A percentile compares a stretch with the other conserved stretches of the same genome.
Conservation (phyloP, 1,140 invertebrate genomes). For the Hyles euphorbiae region DNA sequence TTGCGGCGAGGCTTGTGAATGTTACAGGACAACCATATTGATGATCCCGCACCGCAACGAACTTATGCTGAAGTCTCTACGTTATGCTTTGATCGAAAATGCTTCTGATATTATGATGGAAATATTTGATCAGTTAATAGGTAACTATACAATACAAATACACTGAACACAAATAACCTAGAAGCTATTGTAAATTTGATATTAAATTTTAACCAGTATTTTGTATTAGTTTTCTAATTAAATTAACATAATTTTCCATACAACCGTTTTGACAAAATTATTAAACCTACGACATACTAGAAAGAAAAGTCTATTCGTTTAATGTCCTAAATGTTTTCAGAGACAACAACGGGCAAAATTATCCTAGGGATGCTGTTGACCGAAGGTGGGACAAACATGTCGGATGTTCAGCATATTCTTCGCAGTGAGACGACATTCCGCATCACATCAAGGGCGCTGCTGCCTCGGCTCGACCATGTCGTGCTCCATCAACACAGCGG, state of each 20-base stretch:
- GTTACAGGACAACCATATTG: slow-evolving; percentile 49
- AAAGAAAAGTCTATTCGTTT: no score
- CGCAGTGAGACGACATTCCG: slow-evolving; percentile 40
- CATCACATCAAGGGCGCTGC: slow-evolving; percentile 41
- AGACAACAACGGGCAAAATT: slow-evolving; percentile 48
- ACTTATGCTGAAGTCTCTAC: slow-evolving; percentile 52
- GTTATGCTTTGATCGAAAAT: slow-evolving; percentile 51
- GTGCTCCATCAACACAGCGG: slow-evolving; percentile 42
- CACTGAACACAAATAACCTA: no score
- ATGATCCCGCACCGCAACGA: slow-evolving; percentile 61
- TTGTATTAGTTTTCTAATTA: no score
- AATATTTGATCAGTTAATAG: slow-evolving; percentile 54
- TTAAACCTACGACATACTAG: no score
- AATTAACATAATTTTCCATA: no score
- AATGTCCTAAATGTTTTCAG: slow-evolving; percentile 19
- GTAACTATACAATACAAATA: slow-evolving; percentile 11
- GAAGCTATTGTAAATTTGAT: no score
- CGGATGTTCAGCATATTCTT: slow-evolving; percentile 54
- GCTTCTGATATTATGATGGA: slow-evolving; percentile 52
- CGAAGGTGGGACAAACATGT: slow-evolving; percentile 55
- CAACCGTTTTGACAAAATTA: no score
- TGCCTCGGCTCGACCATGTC: slow-evolving; percentile 40
- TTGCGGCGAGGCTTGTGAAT: slow-evolving; percentile 59
- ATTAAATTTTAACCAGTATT: no score
- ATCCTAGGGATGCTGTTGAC: slow-evolving; percentile 49